Percentiles rank a stretch among this genome's conserved stretches.
These are phyloP conservation scores for Leptinotarsa texana DNA, from an alignment of 1,140 invertebrate genomes.

Conservation along the genomic window DNA sequence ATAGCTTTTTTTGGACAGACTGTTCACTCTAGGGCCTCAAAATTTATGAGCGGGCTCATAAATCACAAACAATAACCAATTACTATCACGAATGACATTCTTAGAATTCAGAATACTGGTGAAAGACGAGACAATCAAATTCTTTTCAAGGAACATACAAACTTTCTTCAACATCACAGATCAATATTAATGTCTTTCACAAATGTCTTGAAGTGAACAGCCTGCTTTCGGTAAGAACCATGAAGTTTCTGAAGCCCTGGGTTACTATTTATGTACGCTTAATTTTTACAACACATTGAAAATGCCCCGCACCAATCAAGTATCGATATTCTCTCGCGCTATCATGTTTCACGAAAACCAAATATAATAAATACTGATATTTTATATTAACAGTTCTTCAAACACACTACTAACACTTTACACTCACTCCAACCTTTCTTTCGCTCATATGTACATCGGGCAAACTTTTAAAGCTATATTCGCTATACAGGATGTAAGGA, in stretches of 20 bases:
- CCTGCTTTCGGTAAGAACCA: no score
- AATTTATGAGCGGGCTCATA: no score
- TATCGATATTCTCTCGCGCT: background rate
- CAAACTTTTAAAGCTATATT: constrained; percentile 40
- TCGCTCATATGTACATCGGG: constrained; percentile 18
- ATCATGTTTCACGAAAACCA: background rate
- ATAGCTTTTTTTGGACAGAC: background rate
- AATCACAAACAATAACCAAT: no score
- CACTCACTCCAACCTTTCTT: background rate
- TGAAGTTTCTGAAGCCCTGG: background rate
- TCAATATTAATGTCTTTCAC: no score
- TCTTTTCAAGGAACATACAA: no score
- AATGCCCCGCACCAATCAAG: background rate
- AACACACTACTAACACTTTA: background rate
- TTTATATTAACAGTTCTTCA: constrained; percentile 22
- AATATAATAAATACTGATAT: constrained; percentile 38
- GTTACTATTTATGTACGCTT: background rate
- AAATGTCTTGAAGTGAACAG: no score
- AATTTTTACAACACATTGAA: constrained; percentile 1
- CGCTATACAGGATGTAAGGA: background rate
- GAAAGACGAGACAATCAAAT: no score
- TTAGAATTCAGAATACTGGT: no score
- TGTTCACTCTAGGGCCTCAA: no score
- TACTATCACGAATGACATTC: no score
- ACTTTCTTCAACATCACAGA: no score